Evolutionary conservation across 2,113 vertebrate genomes (phyloP), one percentile per base, ranked within the genome.

Genomic region (Archilochus colubris): DNA sequence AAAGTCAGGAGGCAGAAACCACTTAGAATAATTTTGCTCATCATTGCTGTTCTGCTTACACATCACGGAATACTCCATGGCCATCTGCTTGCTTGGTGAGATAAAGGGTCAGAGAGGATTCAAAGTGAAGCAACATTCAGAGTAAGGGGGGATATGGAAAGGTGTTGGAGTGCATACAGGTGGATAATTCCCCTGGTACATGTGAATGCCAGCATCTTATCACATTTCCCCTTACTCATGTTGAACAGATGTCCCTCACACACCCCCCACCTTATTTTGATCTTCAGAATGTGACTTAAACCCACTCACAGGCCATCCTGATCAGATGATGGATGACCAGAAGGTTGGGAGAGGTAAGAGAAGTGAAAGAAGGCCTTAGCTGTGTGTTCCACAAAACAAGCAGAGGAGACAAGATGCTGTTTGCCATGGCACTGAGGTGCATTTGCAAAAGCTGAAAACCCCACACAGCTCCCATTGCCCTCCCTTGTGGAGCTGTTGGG

Each of bases 41-140:
- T 54, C 53, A 16, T 4, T 10, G 11, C 17, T 53, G 7, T 43
- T 33, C 22, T 22, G 0, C 20, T 21, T n/a, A 13, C 14, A 0
- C 10, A 17, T 0, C 75, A 31, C 23, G 15, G 43, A 8, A 12
- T 74, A 9, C 46, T 69, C 62, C 7, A 0, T 8, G 13, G 21
- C 13, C 25, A 20, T 86, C 27, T 3, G 0, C 50, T 31, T 33
- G 0, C 43, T 33, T 38, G 0, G 2, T 43, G 72, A 77, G 59
- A 4, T 44, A 2, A 0, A 69, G 31, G 14, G 36, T 61, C 7
- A 28, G 51, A 59, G 79, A 77, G 53, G 50, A 5, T 66, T 33
- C 15, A 33, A n/a, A 64, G 51, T 9, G 50, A 89, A 28, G 27
- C 14, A 21, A 48, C 46, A 21, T 48, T 48, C 46, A 48, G 46